Base-by-base conservation (phyloP, 1,140 invertebrate species). In the Adelges cooleyi region DNA sequence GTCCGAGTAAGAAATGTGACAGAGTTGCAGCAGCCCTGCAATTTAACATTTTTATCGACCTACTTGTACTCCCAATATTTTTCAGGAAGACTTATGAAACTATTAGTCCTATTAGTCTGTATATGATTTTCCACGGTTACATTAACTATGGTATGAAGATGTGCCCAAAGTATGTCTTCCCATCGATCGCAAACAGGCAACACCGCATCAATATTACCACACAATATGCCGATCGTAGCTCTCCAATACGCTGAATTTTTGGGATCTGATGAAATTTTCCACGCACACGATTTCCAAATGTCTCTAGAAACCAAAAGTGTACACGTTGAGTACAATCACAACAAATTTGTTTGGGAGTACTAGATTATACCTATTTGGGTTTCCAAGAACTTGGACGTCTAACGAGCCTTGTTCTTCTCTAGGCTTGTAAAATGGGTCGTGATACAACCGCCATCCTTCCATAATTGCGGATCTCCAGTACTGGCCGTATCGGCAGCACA, bases 141-240 rank as follows among this genome's bases (percentile, higher is more conserved):
- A 74, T 96, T 92, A 66, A 95, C 83, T 69, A 90, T 81, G 0
- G 84, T 81, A 71, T 85, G 86, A 67, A 92, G 79, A 73, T 92
- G 86, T 10, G 90, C 89, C 93, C 93, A 97, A 11, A 96, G 74
- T 62, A 86, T 78, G 76, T 98, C 94, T 72, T 90, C 84, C 92
- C 92, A 96, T 15, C 82, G 84, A 10, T 78, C 77, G 67, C 90
- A 87, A 0, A 87, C 80, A 6, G 85, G 78, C 10, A 94, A 73
- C 9, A 94, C 72, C 13, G 85, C 81, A 18, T 82, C 76, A 22
- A 95, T 72, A 74, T 94, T 86, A 0, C 93, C 93, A 77, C 90
- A 92, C 17, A 93, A 80, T 65, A 84, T 81, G 3, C 84, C 89
- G 67, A 89, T 83, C 25, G 88, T 82, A 11, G 83, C 83, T 66